Evolutionary conservation across 2,113 vertebrate genomes (phyloP).

Genomic region (Chionodraco myersi): DNA sequence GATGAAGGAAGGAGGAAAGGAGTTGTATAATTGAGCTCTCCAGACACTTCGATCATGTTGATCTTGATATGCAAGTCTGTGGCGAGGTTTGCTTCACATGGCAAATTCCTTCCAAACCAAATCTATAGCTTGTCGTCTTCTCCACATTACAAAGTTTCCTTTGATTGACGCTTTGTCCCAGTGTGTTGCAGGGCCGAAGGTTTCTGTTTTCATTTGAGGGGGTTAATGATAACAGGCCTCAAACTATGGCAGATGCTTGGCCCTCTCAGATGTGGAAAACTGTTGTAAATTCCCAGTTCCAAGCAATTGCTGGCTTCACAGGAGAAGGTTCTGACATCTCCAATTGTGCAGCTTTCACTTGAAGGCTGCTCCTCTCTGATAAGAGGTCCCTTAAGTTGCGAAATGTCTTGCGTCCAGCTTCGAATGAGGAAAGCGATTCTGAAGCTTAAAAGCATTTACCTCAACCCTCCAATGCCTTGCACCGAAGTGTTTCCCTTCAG

Average conservation of each 20-base stretch:
- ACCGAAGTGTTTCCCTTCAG: conserved; percentile 33
- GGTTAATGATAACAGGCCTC: conserved; percentile 72
- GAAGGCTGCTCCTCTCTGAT: conserved; percentile 53
- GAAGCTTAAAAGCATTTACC: conserved; percentile 38
- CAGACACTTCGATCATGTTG: conserved; percentile 32
- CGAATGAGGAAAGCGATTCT: conserved; percentile 19
- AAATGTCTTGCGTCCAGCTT: conserved; percentile 50
- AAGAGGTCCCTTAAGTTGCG: conserved; percentile 49
- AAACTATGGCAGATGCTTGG: conserved; percentile 71
- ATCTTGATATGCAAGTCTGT: conserved; percentile 50
- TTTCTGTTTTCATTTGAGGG: conserved; percentile 67
- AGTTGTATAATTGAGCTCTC: conserved; percentile 17
- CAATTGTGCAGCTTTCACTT: conserved; percentile 44
- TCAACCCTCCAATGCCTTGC: not conserved
- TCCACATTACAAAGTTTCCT: conserved; percentile 31
- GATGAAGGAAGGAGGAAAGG: not conserved
- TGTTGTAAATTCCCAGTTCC: conserved; percentile 61
- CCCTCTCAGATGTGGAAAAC: conserved; percentile 68
- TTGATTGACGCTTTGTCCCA: conserved; percentile 59
- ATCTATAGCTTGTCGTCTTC: conserved; percentile 46
- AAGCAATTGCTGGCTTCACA: conserved; percentile 53
- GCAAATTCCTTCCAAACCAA: conserved; percentile 51
- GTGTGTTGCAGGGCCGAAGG: conserved; percentile 41
- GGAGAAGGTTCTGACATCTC: conserved; percentile 57
- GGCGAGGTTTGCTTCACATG: conserved; percentile 25